phyloP scores from a whole-genome alignment of 2,888 invertebrate genomes.

The Dione juno region DNA sequence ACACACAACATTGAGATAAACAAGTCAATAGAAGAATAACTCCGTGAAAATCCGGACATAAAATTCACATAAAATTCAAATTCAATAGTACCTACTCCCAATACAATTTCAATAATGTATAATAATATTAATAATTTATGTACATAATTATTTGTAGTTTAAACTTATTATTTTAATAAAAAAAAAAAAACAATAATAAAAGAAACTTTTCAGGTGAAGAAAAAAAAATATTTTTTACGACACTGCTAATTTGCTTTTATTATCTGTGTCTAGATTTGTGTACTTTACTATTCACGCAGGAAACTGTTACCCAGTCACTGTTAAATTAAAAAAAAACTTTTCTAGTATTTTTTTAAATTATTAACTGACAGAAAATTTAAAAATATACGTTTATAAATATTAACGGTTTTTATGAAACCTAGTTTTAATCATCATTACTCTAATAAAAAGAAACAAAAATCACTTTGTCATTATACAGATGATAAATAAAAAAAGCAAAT shows the following conservation, averaged over 20 bases:
- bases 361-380: not conserved
- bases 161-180: slow-evolving; percentile 36
- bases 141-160: slow-evolving; percentile 26
- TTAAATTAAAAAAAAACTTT: not conserved
- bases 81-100: slow-evolving; percentile 13
- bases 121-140: slow-evolving; percentile 14
- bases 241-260: slow-evolving; percentile 60
- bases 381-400: not conserved
- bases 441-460: not conserved
- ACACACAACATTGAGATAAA: slow-evolving; percentile 47
- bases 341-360: not conserved
- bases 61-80: too few relatives aligned
- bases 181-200: slow-evolving; percentile 34
- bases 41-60: slow-evolving; percentile 67
- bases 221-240: slow-evolving; percentile 37
- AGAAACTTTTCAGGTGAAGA: slow-evolving; percentile 76
- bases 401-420: too few relatives aligned
- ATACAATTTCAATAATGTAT: slow-evolving; percentile 12
- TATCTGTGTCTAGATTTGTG: slow-evolving; percentile 78
- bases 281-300: slow-evolving; percentile 67
- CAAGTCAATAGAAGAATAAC: slow-evolving; percentile 51
- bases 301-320: slow-evolving; percentile 57
- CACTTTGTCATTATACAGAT: not conserved
- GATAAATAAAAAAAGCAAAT: not conserved
- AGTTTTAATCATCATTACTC: not conserved